Evolutionary conservation across 2,888 invertebrate species (phyloP).

Genomic region (Idaea aversata): DNA sequence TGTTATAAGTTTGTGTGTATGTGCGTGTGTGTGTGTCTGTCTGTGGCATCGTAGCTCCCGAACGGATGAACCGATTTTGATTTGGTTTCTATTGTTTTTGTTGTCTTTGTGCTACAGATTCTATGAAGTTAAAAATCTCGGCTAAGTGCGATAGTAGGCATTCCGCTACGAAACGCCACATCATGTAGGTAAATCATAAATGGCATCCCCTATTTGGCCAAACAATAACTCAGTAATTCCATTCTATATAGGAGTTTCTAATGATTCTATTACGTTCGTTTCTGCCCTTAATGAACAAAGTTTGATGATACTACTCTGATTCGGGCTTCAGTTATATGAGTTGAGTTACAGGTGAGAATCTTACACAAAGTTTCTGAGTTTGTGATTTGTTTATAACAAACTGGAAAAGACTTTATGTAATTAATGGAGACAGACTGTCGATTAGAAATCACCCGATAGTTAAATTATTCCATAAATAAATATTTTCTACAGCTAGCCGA

Average conservation of each 20-base stretch:
- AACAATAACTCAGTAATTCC: not conserved
- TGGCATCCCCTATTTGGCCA: not conserved
- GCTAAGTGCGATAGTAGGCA: too few relatives aligned
- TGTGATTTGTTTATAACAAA: not conserved
- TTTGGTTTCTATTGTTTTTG: too few relatives aligned
- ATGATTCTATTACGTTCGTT: not conserved
- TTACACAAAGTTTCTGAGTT: not conserved
- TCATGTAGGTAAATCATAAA: not conserved
- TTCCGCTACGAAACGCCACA: not conserved
- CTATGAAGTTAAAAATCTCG: too few relatives aligned
- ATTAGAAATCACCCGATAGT: not conserved
- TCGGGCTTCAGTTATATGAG: not conserved
- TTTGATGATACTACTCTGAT: constrained; percentile 1
- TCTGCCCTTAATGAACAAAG: not conserved
- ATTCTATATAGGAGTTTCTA: not conserved
- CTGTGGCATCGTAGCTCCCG: too few relatives aligned
- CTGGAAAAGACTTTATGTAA: not conserved
- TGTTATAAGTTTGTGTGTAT: too few relatives aligned
- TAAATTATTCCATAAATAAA: too few relatives aligned
- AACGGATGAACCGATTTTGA: too few relatives aligned
- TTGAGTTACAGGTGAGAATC: not conserved
- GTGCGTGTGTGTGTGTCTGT: too few relatives aligned
- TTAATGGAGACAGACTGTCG: not conserved
- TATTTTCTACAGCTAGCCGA: too few relatives aligned
- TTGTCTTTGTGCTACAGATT: too few relatives aligned